Evolutionary conservation across 1,140 invertebrate species (phyloP).

Genomic region (Mylabris phalerata): DNA sequence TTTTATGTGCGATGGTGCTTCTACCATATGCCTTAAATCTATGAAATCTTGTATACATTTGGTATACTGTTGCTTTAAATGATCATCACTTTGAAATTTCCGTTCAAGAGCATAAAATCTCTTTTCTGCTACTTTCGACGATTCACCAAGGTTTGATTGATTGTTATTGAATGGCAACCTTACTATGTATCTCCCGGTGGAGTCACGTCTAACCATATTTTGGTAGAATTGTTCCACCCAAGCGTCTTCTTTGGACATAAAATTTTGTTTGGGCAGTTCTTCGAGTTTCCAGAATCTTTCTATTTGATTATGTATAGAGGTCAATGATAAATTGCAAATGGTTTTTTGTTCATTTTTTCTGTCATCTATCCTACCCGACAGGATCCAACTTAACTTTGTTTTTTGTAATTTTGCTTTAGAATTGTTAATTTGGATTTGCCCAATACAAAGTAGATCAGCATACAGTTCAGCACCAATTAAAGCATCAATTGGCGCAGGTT

Average conservation of each 20-base stretch:
- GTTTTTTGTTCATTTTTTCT: neutral
- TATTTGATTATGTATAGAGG: neutral
- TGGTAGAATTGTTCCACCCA: neutral
- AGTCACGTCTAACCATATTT: neutral
- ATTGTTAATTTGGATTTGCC: neutral
- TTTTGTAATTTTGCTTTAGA: no score
- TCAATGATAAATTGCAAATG: neutral
- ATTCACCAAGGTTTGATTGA: neutral
- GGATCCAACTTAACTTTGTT: no score
- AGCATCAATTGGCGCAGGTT: neutral
- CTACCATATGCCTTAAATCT: neutral
- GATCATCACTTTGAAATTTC: neutral
- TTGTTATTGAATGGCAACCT: slow-evolving; percentile 4
- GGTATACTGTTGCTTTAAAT: neutral
- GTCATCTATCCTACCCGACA: neutral
- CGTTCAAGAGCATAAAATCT: neutral
- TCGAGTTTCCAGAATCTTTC: slow-evolving; percentile 3
- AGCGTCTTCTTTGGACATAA: neutral
- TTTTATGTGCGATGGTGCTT: no score
- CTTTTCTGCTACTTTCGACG: neutral
- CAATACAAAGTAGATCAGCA: neutral
- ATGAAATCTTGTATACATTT: neutral
- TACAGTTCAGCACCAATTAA: neutral
- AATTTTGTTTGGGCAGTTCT: neutral
- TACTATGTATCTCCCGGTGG: slow-evolving; percentile 1